Conservation (phyloP, 2,888 invertebrate species). For the Drosophila fulvimacula region DNA sequence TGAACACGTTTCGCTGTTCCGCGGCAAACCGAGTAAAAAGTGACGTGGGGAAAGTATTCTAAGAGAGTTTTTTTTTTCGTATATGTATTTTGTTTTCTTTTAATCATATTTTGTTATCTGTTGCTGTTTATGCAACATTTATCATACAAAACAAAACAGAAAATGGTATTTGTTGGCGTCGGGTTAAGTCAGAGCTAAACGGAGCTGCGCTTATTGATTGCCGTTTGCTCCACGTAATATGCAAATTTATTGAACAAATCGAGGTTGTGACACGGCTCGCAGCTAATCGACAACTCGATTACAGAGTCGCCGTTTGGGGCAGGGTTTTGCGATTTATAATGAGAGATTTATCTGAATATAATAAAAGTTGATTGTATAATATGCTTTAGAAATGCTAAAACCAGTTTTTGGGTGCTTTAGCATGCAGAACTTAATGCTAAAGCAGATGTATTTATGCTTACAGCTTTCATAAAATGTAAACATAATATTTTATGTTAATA, state of each 20-base stretch:
- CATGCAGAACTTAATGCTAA: neutral
- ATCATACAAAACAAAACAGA: constrained; percentile 25
- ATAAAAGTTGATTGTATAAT: neutral
- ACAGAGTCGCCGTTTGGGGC: constrained; percentile 19
- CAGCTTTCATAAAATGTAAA: too few relatives aligned
- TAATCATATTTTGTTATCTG: neutral
- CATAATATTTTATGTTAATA: too few relatives aligned
- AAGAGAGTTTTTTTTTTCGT: neutral
- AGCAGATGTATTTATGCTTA: neutral
- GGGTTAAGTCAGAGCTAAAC: constrained; percentile 27
- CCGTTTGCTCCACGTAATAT: constrained; percentile 64
- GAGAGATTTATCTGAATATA: neutral
- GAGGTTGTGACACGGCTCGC: constrained; percentile 59
- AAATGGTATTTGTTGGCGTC: constrained; percentile 20
- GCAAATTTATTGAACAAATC: constrained; percentile 70
- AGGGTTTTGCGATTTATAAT: neutral
- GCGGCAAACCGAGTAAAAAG: constrained; percentile 17
- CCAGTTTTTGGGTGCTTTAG: neutral
- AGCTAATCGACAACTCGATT: constrained; percentile 5
- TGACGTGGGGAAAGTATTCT: constrained; percentile 36
- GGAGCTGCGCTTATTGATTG: constrained; percentile 53
- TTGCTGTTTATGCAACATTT: constrained; percentile 37
- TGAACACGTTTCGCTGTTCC: constrained; percentile 37
- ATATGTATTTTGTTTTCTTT: neutral
- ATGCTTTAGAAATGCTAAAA: neutral